Base-by-base conservation (phyloP, 2,888 invertebrate species). In the Acholoe squamosa region DNA sequence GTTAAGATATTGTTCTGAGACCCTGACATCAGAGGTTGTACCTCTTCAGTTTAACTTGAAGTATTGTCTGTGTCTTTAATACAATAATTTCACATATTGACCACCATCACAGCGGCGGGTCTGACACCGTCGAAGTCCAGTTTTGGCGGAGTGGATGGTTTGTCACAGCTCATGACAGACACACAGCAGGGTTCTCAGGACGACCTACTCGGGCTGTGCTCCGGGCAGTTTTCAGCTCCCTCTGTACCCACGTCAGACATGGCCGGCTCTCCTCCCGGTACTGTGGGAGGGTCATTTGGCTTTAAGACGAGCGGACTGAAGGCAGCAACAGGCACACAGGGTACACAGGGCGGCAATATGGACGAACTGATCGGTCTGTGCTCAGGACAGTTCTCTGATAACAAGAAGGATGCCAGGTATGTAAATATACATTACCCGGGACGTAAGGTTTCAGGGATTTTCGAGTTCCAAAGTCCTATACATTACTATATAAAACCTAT, bases 361-460 rank as follows among this genome's bases (percentile, higher is more conserved):
- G 91, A 94, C 76, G 95, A 88, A 28, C 88, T 88, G 22, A 33
- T 89, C n/a, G 91, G 84, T 51, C 80, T 89, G 25, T 89, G 91
- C 84, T 89, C 77, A 10, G 77, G 56, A 34, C 90, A 54, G 84
- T 80, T 90, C 28, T 80, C 54, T 19, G 76, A 22, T 56, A n/a
- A 5, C 61, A 19, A 14, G 10, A 25, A 52, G 52, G n/a, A 14
- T 16, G 88, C 7, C 28, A 54, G 54, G 88, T 88, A 31, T n/a
- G n/a, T n/a, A n/a, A n/a, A n/a, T n/a, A n/a, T n/a, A n/a, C n/a
- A n/a, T n/a, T n/a, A n/a, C n/a, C n/a, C n/a, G n/a, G n/a, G n/a
- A n/a, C n/a, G n/a, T n/a, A n/a, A n/a, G n/a, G n/a, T n/a, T n/a
- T n/a, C n/a, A n/a, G n/a, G n/a, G n/a, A n/a, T n/a, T n/a, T n/a